Base-by-base conservation (phyloP, 2,113 vertebrate genomes). In the Pygoscelis antarcticus region DNA sequence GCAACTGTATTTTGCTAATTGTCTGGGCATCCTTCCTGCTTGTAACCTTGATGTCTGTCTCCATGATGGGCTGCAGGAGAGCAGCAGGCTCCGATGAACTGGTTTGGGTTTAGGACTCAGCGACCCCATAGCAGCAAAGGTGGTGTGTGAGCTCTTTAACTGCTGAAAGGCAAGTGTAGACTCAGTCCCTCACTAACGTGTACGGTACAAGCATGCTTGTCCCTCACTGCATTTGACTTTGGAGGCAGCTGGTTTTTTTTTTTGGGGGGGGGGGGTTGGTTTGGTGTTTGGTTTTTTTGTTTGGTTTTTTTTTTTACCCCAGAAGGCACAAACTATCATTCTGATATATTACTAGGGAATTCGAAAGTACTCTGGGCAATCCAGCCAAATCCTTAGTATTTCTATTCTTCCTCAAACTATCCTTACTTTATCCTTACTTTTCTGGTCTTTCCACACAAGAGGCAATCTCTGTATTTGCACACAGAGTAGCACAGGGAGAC, bases 171-270 rank as follows among this genome's bases (percentile, higher is more conserved):
- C 40, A 34, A 36, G 23, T 9, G 6, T 11, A 64, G 16, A 21
- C 13, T 32, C 1, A 1, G 25, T 40, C 27, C 29, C 27, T 70
- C 15, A 3, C 25, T 49, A 17, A 26, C 22, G 6, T 16, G 2
- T n/a, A 22, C 22, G 20, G 38, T 69, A 47, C 20, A 64, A 52
- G 16, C 52, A 74, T 0, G 0, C 34, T 34, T 62, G 11, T 29
- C 32, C 17, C 25, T 83, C 26, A 16, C 13, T n/a, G n/a, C 1
- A 0, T 72, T 70, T 78, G 13, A 16, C 47, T 86, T 75, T 34
- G 51, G 9, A 74, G 11, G 11, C 0, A 1, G 27, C 22, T 88
- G 9, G 8, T 34, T 17, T 17, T 11, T 11, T 13, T 20, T 11
- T 11, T 13, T 20, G 13, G 6, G 13, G 42, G 40, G 40, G 40